Evolutionary conservation across 2,113 vertebrate genomes (phyloP).

Genomic region (Cryptoleucopteryx plumbea): DNA sequence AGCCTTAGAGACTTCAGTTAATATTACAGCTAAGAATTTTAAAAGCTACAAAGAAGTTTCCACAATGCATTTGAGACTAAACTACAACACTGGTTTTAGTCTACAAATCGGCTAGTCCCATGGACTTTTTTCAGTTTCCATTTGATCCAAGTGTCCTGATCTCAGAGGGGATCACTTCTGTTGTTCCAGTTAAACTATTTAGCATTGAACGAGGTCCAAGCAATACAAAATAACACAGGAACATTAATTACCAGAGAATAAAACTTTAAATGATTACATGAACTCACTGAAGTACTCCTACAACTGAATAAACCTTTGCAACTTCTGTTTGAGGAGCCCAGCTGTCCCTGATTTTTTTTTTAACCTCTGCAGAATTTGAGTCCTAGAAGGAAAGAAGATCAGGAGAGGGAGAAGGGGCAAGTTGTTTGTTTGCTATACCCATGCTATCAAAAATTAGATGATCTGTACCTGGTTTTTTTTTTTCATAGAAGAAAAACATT

Average conservation of each 20-base stretch:
- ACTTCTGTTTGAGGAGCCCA: background rate
- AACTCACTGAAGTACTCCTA: background rate
- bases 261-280: background rate
- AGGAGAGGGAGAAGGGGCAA: background rate
- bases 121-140: background rate
- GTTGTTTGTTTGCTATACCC: background rate
- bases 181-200: conserved; percentile 24
- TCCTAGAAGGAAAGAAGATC: background rate
- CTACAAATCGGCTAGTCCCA: background rate
- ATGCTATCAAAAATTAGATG: background rate
- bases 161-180: background rate
- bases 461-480: background rate
- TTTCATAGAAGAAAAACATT: background rate
- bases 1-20: background rate
- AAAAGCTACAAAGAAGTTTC: background rate
- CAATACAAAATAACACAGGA: conserved; percentile 10
- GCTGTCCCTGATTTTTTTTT: background rate
- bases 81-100: background rate
- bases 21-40: background rate
- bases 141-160: background rate
- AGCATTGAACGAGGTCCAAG: conserved; percentile 36
- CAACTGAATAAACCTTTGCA: background rate
- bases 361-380: background rate
- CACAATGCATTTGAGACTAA: background rate
- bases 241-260: background rate